A percentile compares a stretch with the other conserved stretches of the same genome.
Conservation (phyloP, 1,140 invertebrate species). For the Saccostrea cuccullata region DNA sequence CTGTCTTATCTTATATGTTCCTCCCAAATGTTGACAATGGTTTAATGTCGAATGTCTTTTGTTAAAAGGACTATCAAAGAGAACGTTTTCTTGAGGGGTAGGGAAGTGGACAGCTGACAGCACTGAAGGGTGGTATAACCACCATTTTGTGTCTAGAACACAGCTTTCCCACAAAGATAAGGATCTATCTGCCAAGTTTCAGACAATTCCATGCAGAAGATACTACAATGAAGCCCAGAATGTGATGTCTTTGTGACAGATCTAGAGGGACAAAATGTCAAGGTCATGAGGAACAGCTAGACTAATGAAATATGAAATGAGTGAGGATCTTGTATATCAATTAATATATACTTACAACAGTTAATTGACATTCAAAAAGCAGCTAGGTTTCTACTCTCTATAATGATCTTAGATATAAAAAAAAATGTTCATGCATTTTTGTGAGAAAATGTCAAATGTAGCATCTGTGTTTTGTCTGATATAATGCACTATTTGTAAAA, state of each 20-base stretch:
- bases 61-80: not conserved
- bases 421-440: not conserved
- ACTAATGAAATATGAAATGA: not conserved
- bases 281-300: not conserved
- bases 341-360: too few relatives aligned
- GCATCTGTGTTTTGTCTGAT: not conserved
- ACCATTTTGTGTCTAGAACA: slow-evolving; percentile 21
- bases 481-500: not conserved
- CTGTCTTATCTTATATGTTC: not conserved
- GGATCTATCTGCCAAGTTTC: slow-evolving; percentile 4
- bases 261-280: not conserved
- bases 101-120: not conserved
- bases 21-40: not conserved
- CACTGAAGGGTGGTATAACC: not conserved
- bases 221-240: not conserved
- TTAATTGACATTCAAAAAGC: too few relatives aligned
- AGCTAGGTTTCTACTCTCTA: too few relatives aligned
- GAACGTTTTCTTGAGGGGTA: not conserved
- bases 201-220: slow-evolving; percentile 6
- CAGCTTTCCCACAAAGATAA: not conserved
- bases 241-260: not conserved
- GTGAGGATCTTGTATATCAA: not conserved
- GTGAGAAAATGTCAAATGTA: slow-evolving; percentile 2
- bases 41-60: not conserved
- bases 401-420: too few relatives aligned